phyloP scores from a whole-genome alignment of 1,140 invertebrate species.

The Heliothis virescens region DNA sequence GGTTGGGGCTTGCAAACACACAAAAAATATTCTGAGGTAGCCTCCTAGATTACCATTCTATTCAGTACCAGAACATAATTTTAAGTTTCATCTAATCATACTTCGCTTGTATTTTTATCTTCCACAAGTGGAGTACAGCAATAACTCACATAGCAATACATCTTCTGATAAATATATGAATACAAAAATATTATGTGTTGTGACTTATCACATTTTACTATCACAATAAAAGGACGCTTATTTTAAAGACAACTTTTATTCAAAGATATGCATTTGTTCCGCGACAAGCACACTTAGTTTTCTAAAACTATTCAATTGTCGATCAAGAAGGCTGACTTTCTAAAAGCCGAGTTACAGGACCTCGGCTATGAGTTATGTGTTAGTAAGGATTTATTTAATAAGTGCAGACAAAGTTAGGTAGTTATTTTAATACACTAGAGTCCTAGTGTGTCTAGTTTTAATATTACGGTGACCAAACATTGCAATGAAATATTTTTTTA shows the following conservation, averaged over 20 bases:
- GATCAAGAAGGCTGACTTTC: conserved; percentile 37
- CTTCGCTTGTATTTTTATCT: background rate
- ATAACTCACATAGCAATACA: conserved; percentile 24
- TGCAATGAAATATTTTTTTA: conserved; percentile 23
- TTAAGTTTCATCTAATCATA: background rate
- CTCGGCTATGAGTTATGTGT: conserved; percentile 35
- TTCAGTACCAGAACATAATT: background rate
- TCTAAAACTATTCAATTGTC: conserved; percentile 25
- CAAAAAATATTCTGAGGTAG: background rate
- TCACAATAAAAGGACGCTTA: conserved; percentile 34
- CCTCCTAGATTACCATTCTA: background rate
- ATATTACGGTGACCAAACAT: conserved; percentile 31
- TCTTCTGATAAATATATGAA: conserved; percentile 1
- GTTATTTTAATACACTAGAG: conserved; percentile 23
- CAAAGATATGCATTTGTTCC: conserved; percentile 15
- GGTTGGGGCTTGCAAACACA: background rate
- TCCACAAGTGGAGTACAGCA: conserved; percentile 12
- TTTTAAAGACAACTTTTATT: conserved; percentile 40
- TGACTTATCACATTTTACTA: conserved; percentile 26
- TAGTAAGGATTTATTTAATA: conserved; percentile 36
- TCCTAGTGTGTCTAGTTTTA: conserved; percentile 35
- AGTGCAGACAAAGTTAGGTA: conserved; percentile 37
- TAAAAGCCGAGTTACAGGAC: conserved; percentile 12
- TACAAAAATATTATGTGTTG: background rate
- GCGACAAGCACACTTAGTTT: conserved; percentile 7